Evolutionary conservation across 2,888 invertebrate genomes (phyloP).

Genomic region (Phymatocera aterrima): DNA sequence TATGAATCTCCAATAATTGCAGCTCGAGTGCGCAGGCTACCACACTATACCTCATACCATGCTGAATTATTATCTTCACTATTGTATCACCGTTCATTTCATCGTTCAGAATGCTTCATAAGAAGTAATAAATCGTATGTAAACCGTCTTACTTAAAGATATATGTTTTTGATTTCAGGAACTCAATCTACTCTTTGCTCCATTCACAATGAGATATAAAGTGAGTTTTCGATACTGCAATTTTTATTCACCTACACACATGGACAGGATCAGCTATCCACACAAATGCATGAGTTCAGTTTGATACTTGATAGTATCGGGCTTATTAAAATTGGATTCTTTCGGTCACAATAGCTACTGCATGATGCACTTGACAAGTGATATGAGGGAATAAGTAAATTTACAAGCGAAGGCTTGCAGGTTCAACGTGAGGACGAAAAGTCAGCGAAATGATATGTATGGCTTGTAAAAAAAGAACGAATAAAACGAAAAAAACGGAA

Average conservation of each 20-base stretch:
- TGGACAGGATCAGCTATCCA: neutral
- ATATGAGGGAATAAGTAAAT: constrained; percentile 5
- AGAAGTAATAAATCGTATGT: neutral
- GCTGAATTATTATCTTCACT: neutral
- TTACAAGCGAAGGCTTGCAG: neutral
- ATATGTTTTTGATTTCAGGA: constrained; percentile 14
- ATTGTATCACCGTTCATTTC: neutral
- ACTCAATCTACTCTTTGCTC: neutral
- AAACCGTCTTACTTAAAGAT: neutral
- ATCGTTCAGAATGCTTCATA: neutral
- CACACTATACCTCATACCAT: neutral
- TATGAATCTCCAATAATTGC: neutral
- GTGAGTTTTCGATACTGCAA: constrained; percentile 22
- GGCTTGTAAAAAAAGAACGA: neutral
- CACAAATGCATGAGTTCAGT: neutral
- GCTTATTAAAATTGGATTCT: neutral
- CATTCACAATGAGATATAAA: constrained; percentile 38
- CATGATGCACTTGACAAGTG: too few species aligned
- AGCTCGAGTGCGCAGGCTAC: too few species aligned
- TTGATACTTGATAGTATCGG: neutral
- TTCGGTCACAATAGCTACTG: neutral
- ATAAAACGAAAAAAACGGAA: too few species aligned
- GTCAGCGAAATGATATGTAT: neutral
- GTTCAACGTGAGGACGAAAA: neutral
- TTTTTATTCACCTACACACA: neutral